phyloP scores from a whole-genome alignment of 2,888 invertebrate species.

The Leptopilina myrica region DNA sequence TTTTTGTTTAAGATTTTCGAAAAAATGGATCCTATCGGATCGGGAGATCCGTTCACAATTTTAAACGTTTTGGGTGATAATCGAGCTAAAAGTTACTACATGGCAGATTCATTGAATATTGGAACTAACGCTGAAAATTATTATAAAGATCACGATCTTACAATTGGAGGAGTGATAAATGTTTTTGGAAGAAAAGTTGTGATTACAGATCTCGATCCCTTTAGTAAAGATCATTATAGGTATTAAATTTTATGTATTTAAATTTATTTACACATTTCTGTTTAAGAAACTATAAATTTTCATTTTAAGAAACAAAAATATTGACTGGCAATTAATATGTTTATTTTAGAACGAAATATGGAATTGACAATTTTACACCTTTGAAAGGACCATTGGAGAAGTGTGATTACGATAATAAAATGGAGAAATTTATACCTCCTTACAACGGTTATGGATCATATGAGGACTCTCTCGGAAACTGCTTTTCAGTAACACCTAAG shows the following conservation, averaged over 20 bases:
- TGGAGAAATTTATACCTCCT: constrained; percentile 80
- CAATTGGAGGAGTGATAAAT: constrained; percentile 88
- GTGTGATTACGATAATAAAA: constrained; percentile 61
- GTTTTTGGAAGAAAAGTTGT: constrained; percentile 89
- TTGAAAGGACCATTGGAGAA: constrained; percentile 77
- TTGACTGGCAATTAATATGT: background rate
- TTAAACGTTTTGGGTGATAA: constrained; percentile 82
- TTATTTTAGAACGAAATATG: constrained; percentile 66
- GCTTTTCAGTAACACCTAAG: constrained; percentile 88
- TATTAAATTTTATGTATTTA: constrained; percentile 47
- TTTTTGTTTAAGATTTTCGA: constrained; percentile 59
- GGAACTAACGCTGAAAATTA: constrained; percentile 77
- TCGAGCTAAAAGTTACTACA: constrained; percentile 78
- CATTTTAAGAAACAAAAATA: background rate
- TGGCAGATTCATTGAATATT: constrained; percentile 80
- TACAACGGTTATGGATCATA: constrained; percentile 95
- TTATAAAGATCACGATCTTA: constrained; percentile 86
- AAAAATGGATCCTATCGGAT: constrained; percentile 74
- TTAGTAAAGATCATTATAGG: constrained; percentile 90
- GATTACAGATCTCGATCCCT: constrained; percentile 90
- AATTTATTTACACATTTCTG: no score
- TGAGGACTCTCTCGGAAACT: constrained; percentile 93
- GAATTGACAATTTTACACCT: constrained; percentile 82
- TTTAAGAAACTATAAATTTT: background rate
- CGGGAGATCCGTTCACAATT: constrained; percentile 78